Evolutionary conservation across 2,888 invertebrate species (phyloP).

Genomic region (Apodemia hepburni): DNA sequence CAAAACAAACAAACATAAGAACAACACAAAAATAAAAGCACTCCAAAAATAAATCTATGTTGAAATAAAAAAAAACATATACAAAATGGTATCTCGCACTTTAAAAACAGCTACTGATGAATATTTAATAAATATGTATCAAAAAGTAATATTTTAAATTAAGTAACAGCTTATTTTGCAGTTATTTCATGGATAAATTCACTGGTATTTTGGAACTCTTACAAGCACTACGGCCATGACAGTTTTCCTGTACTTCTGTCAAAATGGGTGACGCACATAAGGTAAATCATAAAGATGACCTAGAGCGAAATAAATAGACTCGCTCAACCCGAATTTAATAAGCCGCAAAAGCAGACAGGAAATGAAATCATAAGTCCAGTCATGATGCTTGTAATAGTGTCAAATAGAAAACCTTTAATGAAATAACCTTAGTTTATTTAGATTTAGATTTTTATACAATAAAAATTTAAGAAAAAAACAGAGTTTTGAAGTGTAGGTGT

Average conservation of each 20-base stretch:
- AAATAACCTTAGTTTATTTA: background rate
- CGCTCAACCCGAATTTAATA: too few species aligned
- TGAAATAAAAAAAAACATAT: background rate
- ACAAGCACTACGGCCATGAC: background rate
- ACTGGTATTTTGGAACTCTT: background rate
- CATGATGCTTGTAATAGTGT: background rate
- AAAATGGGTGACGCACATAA: too few species aligned
- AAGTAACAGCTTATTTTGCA: background rate
- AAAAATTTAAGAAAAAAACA: background rate
- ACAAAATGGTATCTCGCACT: background rate
- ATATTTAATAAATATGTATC: background rate
- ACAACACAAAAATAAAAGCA: slow-evolving; percentile 31
- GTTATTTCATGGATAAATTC: background rate
- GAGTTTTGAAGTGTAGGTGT: background rate
- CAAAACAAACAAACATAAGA: slow-evolving; percentile 34
- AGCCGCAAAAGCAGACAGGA: too few species aligned
- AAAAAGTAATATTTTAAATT: background rate
- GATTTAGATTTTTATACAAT: background rate
- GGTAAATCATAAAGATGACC: background rate
- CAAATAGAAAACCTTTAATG: background rate
- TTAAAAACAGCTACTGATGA: background rate
- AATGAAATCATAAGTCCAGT: too few species aligned
- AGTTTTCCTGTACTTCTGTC: too few species aligned
- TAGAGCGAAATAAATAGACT: background rate
- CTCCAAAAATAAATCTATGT: background rate